Base-by-base conservation (phyloP, 2,113 vertebrate species). In the Megaceryle maxima region DNA sequence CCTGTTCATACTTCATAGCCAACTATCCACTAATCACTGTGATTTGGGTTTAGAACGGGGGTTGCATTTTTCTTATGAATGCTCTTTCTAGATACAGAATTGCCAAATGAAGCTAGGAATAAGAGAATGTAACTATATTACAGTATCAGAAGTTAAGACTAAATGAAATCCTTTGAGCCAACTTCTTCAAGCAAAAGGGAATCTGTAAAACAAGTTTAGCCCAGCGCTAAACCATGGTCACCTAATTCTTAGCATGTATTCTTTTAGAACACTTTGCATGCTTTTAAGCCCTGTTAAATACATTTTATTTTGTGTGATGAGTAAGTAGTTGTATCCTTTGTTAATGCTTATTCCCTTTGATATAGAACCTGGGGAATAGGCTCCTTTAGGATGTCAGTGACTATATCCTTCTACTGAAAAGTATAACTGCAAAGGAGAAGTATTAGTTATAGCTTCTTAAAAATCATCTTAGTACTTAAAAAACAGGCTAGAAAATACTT, bases 21-120 rank as follows among this genome's bases (percentile, higher is more conserved):
- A 92, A 5, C 26, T n/a, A 22, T 90, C 59, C 59, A 46, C 82
- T 59, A 89, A 51, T n/a, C 80, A 87, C 64, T 24, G 0, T 67
- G 72, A 60, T 87, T 87, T 79, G 48, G 37, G 66, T 80, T 94
- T 94, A 66, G 44, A 83, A 24, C 2, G 16, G 69, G 56, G n/a
- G 39, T 63, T 87, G 50, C 6, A 4, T 92, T 90, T 94, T 94
- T 75, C 69, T 80, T 21, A 18, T 59, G 3, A 80, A 56, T 53
- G 46, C 29, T 74, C 53, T 80, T 94, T 83, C 63, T 66, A 76
- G 70, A 13, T 82, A 20, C 14, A 60, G 87, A 90, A 82, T 93
- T 97, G 96, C 96, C 96, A 97, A 96, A 95, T 48, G 24, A 79
- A 83, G 64, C 50, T 24, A 57, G 22, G 17, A 67, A 31, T 3